Conservation (phyloP, 2,888 invertebrate species). For the Nudaria mundana region DNA sequence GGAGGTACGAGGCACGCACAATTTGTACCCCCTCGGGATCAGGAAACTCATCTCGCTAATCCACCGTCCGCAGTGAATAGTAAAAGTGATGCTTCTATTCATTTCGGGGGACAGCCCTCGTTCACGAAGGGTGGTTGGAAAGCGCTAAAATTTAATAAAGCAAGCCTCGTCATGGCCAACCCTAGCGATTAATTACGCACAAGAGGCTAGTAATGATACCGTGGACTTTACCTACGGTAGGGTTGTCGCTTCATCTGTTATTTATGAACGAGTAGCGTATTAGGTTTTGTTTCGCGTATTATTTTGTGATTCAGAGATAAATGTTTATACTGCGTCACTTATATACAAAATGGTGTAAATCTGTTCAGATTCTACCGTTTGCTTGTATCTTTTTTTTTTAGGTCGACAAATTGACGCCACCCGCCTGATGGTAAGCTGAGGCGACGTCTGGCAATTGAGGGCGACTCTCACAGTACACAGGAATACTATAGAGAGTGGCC, state of each 20-base stretch:
- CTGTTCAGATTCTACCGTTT: background rate
- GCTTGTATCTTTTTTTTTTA: too few relatives aligned
- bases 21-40: slow-evolving; percentile 61
- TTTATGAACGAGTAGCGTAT: slow-evolving; percentile 42
- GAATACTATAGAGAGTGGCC: too few relatives aligned
- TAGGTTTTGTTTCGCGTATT: slow-evolving; percentile 26
- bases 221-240: too few relatives aligned
- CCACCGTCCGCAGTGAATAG: slow-evolving; percentile 72
- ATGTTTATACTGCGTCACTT: slow-evolving; percentile 17
- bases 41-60: slow-evolving; percentile 77
- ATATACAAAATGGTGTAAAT: slow-evolving; percentile 4
- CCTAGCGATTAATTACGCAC: slow-evolving; percentile 77
- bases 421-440: too few relatives aligned
- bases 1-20: slow-evolving; percentile 44
- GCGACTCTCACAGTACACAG: too few relatives aligned
- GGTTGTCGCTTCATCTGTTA: slow-evolving; percentile 52
- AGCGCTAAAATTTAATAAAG: slow-evolving; percentile 82
- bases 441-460: too few relatives aligned
- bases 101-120: slow-evolving; percentile 40
- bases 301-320: slow-evolving; percentile 23
- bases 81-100: slow-evolving; percentile 80
- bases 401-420: too few relatives aligned
- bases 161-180: slow-evolving; percentile 59
- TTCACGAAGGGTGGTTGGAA: slow-evolving; percentile 37
- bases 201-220: slow-evolving; percentile 69